A percentile compares a stretch with the other conserved stretches of the same genome.
These are phyloP conservation scores for Malacoraja senta DNA, from an alignment of 2,797 vertebrate species.

Conservation along the genomic window DNA sequence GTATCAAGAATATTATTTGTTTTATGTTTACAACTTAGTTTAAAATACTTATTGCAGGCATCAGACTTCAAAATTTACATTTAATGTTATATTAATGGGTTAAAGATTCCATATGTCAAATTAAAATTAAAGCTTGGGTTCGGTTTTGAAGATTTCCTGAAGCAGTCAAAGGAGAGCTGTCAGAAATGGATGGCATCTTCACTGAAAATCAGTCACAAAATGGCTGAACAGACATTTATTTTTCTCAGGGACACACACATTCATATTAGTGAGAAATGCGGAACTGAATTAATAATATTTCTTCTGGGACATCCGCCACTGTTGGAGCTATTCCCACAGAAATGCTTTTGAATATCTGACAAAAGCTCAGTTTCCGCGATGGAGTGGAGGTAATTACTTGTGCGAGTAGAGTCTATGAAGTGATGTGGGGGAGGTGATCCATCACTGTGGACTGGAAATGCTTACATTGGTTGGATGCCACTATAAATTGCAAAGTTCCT, in stretches of 20 bases:
- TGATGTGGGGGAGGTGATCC: constrained; percentile 30
- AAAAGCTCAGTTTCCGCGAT: neutral
- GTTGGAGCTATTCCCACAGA: neutral
- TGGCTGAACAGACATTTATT: neutral
- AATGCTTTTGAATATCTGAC: constrained; percentile 6
- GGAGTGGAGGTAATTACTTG: constrained; percentile 20
- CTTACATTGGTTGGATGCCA: constrained; percentile 4
- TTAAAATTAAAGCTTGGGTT: neutral
- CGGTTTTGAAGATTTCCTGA: neutral
- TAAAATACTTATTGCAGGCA: neutral
- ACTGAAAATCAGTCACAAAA: neutral
- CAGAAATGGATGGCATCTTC: neutral
- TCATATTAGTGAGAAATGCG: neutral
- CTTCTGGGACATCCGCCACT: neutral
- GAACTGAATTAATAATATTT: constrained; percentile 21
- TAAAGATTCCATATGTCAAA: neutral
- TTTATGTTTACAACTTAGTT: neutral
- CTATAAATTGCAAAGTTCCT: neutral
- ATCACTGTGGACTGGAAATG: constrained; percentile 24
- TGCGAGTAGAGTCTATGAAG: neutral
- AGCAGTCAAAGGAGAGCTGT: neutral
- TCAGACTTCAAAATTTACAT: neutral
- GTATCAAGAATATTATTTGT: neutral
- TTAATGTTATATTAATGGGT: neutral
- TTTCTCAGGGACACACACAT: neutral